phyloP scores from a whole-genome alignment of 2,888 invertebrate species.

The Hydrotaea cyrtoneurina region DNA sequence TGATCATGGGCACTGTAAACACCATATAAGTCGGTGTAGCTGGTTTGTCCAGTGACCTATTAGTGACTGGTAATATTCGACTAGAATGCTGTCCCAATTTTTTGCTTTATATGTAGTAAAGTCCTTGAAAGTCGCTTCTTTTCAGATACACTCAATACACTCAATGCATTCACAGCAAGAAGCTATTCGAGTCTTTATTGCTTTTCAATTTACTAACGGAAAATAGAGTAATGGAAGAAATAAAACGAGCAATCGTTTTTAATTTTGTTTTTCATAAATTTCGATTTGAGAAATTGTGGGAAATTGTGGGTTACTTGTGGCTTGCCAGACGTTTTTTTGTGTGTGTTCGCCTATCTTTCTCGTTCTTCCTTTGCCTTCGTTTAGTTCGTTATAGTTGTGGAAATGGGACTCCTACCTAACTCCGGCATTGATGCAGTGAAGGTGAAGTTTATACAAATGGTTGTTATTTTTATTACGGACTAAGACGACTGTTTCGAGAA shows the following conservation, averaged over 20 bases:
- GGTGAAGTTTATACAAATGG: constrained; percentile 18
- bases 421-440: background rate
- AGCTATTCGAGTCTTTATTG: background rate
- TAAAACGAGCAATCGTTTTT: constrained; percentile 41
- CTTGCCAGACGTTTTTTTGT: background rate
- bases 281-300: constrained; percentile 28
- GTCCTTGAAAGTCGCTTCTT: too few relatives aligned
- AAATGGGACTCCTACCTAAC: background rate
- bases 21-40: too few relatives aligned
- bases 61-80: too few relatives aligned
- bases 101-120: too few relatives aligned
- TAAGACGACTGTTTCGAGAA: background rate
- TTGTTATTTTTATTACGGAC: constrained; percentile 9
- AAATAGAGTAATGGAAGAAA: constrained; percentile 14
- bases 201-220: constrained; percentile 40
- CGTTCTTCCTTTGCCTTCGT: background rate
- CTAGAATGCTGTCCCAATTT: too few relatives aligned
- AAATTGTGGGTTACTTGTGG: constrained; percentile 9
- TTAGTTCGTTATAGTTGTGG: background rate
- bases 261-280: constrained; percentile 43
- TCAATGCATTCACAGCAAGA: too few relatives aligned
- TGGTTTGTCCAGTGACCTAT: too few relatives aligned
- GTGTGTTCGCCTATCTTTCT: background rate
- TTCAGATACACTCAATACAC: too few relatives aligned
- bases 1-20: too few relatives aligned